Conservation (phyloP, 2,113 vertebrate species). For the Narcine bancroftii region DNA sequence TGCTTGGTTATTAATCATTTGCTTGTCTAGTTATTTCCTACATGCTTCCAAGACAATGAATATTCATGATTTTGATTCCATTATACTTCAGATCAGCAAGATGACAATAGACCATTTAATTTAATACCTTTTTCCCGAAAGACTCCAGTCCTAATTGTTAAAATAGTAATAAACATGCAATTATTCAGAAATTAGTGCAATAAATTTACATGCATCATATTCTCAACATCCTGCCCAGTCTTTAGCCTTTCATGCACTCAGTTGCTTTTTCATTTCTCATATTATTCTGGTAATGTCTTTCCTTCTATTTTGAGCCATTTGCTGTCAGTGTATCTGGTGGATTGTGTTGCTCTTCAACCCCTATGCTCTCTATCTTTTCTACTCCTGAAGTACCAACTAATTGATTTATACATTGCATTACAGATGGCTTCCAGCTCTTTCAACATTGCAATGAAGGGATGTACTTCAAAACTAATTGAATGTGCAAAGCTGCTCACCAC, state of each 20-base stretch:
- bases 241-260: background rate
- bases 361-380: background rate
- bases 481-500: background rate
- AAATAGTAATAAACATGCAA: background rate
- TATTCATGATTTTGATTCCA: slow-evolving; percentile 5
- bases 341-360: background rate
- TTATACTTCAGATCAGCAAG: slow-evolving; percentile 15
- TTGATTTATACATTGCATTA: background rate
- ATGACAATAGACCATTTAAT: background rate
- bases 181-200: background rate
- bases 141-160: background rate
- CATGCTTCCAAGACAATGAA: background rate
- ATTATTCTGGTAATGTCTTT: background rate
- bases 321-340: background rate
- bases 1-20: background rate
- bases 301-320: background rate
- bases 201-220: background rate
- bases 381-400: background rate
- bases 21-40: background rate
- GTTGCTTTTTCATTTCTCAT: background rate
- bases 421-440: background rate
- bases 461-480: background rate
- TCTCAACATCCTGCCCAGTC: background rate
- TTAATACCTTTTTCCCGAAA: background rate
- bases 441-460: background rate